Evolutionary conservation across 2,888 invertebrate genomes (phyloP), one percentile per base, ranked within the genome.

Genomic region (Sialis fuliginosa): DNA sequence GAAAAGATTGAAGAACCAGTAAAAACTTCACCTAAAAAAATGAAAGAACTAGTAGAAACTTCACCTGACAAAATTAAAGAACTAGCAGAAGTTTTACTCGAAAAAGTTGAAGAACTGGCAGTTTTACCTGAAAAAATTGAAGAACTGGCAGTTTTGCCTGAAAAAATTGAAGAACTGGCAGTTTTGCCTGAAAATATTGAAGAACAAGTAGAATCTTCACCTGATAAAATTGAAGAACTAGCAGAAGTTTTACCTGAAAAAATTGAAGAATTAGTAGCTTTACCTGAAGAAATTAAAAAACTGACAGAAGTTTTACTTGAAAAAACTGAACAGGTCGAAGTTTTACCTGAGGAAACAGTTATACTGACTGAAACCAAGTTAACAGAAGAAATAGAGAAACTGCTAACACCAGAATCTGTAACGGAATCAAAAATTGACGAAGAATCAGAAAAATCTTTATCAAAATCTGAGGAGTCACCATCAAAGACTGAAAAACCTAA

Each of bases 401-500:
- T 47, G 45, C 49, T 48, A 52, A 51, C 48, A 49, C 51, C 48
- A 46, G 47, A 48, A 45, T 47, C 46, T 48, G 58, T 60, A 47
- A 60, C 61, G n/a, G 61, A 58, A 50, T 56, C 62, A 42, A 54
- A 58, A 50, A 58, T 62, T 48, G 59, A 63, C 54, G 60, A 62
- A 53, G 56, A 60, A 8, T 37, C 12, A 37, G 37, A 37, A 7
- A 37, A 37, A 37, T 37, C 37, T 8, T n/a, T 10, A 37, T 37
- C 37, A 37, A 12, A 37, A 10, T n/a, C n/a, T 37, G 12, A 7
- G 34, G 49, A 52, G 41, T 40, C 44, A 39, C 43, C 50, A 10
- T 44, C 44, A 31, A 34, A 30, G 22, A 45, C 45, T 8, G 34
- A 45, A 22, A 48, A 50, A 35, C 37, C 42, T 13, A 51, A 51